Conservation (phyloP, 2,113 vertebrate genomes). For the Pipra filicauda region DNA sequence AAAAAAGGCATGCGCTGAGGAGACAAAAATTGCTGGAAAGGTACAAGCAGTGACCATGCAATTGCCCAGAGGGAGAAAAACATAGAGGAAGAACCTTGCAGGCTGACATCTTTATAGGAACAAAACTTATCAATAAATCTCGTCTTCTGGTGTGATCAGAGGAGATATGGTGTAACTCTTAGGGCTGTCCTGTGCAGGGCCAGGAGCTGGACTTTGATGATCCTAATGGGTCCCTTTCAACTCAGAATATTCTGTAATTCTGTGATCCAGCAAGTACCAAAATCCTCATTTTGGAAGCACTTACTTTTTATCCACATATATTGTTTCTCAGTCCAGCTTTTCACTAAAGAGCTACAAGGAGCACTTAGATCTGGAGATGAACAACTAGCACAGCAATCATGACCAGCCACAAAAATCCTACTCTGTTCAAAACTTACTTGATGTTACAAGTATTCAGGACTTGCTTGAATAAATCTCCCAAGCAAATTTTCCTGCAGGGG, state of each 20-base stretch:
- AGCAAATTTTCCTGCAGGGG: background rate
- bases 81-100: background rate
- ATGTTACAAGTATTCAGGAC: background rate
- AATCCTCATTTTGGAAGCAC: background rate
- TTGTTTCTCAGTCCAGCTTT: background rate
- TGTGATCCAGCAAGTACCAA: background rate
- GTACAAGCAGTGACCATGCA: background rate
- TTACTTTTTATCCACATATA: background rate
- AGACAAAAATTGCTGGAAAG: background rate
- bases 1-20: background rate
- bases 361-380: background rate
- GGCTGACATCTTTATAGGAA: background rate
- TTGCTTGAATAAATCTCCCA: background rate
- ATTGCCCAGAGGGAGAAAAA: background rate
- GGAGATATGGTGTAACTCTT: background rate
- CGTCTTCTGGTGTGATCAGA: background rate
- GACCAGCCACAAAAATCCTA: background rate
- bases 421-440: background rate
- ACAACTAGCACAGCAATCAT: background rate
- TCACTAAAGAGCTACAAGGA: background rate
- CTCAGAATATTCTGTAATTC: background rate
- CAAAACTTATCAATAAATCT: background rate
- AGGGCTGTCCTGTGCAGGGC: background rate
- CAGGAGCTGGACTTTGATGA: background rate
- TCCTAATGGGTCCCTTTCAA: background rate